These are phyloP conservation scores for Euphonia xanthogaster DNA, from an alignment of 2,797 vertebrate genomes.

Conservation along the genomic window DNA sequence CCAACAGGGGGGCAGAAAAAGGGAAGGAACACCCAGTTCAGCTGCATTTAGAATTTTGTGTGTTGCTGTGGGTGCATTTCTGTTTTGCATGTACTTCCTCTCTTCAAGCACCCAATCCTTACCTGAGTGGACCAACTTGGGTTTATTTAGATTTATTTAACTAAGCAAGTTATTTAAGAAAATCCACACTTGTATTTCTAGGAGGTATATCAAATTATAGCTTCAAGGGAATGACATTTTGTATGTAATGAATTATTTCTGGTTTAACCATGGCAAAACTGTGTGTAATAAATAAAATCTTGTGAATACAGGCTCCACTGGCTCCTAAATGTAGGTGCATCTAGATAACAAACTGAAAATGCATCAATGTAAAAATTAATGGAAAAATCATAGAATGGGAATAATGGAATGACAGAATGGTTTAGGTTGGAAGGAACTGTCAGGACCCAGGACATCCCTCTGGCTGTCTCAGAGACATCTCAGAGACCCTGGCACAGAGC, in stretches of 20 bases:
- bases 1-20: not conserved
- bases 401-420: not conserved
- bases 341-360: not conserved
- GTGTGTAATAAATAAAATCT: not conserved
- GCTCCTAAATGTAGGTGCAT: not conserved
- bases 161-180: not conserved
- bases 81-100: not conserved
- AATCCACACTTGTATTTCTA: not conserved
- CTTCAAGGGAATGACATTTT: not conserved
- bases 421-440: not conserved
- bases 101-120: not conserved
- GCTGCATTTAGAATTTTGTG: rapidly evolving
- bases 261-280: not conserved
- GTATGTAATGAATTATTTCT: not conserved
- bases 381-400: not conserved
- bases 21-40: not conserved
- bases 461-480: no score
- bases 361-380: not conserved
- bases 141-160: not conserved
- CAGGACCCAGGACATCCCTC: no score
- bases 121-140: not conserved
- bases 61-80: not conserved
- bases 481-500: no score
- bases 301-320: not conserved
- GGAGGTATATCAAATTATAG: not conserved